These are phyloP conservation scores for Temnothorax longispinosus DNA, from an alignment of 1,140 invertebrate genomes.

Conservation along the genomic window DNA sequence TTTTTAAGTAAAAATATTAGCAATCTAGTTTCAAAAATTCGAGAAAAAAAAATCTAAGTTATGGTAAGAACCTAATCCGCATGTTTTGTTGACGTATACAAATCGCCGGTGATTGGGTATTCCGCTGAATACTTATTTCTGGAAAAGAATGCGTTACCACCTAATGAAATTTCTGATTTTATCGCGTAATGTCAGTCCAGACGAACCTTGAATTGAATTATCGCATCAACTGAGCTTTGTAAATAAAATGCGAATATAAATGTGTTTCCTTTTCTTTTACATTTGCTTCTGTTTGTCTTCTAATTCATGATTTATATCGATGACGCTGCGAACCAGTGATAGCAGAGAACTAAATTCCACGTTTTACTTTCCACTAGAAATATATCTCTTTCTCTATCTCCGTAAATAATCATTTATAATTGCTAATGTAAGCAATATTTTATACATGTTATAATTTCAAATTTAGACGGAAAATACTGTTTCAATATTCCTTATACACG, in stretches of 20 bases:
- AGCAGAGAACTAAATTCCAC: background rate
- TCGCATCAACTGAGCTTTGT: background rate
- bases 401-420: background rate
- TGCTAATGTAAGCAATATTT: background rate
- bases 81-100: background rate
- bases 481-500: background rate
- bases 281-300: background rate
- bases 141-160: background rate
- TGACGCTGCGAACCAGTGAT: background rate
- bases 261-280: background rate
- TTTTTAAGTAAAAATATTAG: background rate
- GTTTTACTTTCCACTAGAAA: background rate
- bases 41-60: background rate
- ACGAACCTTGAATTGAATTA: background rate
- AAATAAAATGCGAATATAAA: constrained; percentile 9
- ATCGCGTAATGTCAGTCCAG: background rate
- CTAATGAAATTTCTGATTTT: constrained; percentile 28
- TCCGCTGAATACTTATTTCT: background rate
- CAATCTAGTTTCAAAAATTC: background rate
- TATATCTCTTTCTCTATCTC: background rate
- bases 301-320: background rate
- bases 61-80: background rate
- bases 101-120: background rate
- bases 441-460: background rate
- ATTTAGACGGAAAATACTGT: background rate